These are phyloP conservation scores for Acrocephalus kingi DNA, from an alignment of 2,113 vertebrate genomes.

Conservation along the genomic window DNA sequence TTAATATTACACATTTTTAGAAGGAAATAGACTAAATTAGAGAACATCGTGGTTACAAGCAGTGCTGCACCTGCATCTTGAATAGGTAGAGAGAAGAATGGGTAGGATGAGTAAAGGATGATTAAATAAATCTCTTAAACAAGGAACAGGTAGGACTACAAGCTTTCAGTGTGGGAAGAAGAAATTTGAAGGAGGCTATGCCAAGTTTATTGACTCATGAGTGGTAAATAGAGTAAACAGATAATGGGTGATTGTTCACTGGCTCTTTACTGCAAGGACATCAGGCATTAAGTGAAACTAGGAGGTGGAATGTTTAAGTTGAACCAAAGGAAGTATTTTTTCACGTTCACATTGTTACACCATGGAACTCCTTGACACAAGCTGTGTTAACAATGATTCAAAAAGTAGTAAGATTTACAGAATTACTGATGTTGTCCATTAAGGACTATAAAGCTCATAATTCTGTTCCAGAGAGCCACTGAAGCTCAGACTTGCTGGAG, in stretches of 20 bases:
- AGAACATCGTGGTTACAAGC: neutral
- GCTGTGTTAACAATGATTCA: neutral
- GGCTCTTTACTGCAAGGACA: neutral
- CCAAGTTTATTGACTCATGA: neutral
- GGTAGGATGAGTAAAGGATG: neutral
- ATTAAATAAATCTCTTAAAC: neutral
- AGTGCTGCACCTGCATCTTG: neutral
- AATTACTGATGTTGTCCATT: neutral
- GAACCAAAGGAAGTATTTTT: neutral
- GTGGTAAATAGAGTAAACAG: neutral
- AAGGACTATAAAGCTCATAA: neutral
- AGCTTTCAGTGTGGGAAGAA: neutral
- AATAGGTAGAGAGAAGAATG: neutral
- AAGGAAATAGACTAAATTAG: neutral
- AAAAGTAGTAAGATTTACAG: neutral
- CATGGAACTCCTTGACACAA: neutral
- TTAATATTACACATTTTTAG: neutral
- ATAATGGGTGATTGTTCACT: neutral
- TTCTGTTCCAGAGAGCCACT: neutral
- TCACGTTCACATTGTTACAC: neutral
- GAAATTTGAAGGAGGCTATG: neutral
- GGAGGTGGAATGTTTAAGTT: neutral
- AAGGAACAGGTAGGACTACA: neutral
- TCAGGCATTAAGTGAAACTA: neutral
- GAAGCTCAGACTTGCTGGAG: neutral